Evolutionary conservation across 2,113 vertebrate genomes (phyloP).

Genomic region (Casuarius casuarius): DNA sequence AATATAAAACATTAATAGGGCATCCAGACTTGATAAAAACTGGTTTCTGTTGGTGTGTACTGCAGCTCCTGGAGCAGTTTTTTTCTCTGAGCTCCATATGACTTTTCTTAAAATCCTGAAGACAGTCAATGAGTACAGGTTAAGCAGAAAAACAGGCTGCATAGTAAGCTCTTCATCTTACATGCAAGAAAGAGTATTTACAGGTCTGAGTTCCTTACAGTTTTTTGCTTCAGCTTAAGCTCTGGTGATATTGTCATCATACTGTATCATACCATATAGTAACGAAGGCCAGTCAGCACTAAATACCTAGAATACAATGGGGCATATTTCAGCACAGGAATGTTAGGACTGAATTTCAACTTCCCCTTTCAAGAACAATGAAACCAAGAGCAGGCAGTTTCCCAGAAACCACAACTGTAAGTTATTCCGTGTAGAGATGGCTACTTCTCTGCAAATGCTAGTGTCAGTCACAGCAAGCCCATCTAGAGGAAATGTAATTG

Average conservation of each 20-base stretch:
- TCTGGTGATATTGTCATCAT: too few relatives aligned
- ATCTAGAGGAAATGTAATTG: background rate
- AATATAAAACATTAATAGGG: background rate
- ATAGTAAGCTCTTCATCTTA: background rate
- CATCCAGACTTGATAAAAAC: background rate
- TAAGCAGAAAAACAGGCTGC: background rate
- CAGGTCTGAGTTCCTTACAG: accelerated
- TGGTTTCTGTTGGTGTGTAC: background rate
- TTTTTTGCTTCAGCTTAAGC: background rate
- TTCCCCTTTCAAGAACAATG: conserved; percentile 7
- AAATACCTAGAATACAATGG: background rate
- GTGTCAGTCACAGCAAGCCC: conserved; percentile 33
- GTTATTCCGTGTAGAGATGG: background rate
- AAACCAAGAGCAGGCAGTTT: background rate
- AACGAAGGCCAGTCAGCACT: background rate
- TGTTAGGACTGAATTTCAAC: background rate
- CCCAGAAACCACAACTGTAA: background rate
- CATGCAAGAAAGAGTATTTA: background rate
- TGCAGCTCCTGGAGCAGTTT: background rate
- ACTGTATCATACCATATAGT: background rate
- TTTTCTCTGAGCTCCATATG: background rate
- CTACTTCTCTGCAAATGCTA: conserved; percentile 43
- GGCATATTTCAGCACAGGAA: background rate
- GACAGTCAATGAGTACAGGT: background rate
- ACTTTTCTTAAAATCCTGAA: background rate